phyloP scores from a whole-genome alignment of 2,797 vertebrate genomes.

The Xenentodon cancila region DNA sequence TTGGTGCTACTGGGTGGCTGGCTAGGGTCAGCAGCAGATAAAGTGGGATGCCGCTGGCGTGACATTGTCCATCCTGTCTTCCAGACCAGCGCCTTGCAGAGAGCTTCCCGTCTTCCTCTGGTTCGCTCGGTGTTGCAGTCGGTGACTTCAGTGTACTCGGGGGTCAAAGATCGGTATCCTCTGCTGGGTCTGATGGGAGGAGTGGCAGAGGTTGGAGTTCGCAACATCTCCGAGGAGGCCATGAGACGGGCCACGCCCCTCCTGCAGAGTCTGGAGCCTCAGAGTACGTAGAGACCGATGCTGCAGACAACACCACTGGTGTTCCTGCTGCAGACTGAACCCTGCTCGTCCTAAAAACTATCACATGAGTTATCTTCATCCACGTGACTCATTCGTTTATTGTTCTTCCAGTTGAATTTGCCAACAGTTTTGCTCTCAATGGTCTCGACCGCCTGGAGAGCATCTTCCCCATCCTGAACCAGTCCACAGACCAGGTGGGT shows the following conservation, averaged over 20 bases:
- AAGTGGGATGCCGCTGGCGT: background rate
- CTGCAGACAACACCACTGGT: background rate
- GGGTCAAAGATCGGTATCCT: conserved; percentile 69
- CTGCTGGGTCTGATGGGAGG: conserved; percentile 72
- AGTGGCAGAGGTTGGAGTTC: conserved; percentile 63
- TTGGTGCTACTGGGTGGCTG: background rate
- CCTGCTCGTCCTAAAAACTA: background rate
- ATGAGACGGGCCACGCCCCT: conserved; percentile 59
- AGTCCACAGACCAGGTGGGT: conserved; percentile 76
- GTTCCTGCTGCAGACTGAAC: background rate
- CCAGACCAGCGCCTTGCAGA: conserved; percentile 65
- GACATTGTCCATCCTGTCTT: background rate
- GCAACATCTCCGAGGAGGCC: conserved; percentile 56
- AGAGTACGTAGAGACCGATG: conserved; percentile 42
- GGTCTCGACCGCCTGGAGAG: conserved; percentile 76
- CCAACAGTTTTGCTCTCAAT: conserved; percentile 67
- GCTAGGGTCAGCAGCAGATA: too few species aligned
- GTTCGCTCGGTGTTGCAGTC: conserved; percentile 64
- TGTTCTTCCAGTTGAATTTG: conserved; percentile 63
- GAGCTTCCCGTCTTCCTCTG: conserved; percentile 69
- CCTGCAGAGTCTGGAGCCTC: conserved; percentile 63
- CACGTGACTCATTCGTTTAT: background rate
- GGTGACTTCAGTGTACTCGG: conserved; percentile 46
- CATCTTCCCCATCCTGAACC: conserved; percentile 75
- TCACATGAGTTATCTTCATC: background rate